Conservation (phyloP, 2,113 vertebrate species). For the Enhydra lutris region DNA sequence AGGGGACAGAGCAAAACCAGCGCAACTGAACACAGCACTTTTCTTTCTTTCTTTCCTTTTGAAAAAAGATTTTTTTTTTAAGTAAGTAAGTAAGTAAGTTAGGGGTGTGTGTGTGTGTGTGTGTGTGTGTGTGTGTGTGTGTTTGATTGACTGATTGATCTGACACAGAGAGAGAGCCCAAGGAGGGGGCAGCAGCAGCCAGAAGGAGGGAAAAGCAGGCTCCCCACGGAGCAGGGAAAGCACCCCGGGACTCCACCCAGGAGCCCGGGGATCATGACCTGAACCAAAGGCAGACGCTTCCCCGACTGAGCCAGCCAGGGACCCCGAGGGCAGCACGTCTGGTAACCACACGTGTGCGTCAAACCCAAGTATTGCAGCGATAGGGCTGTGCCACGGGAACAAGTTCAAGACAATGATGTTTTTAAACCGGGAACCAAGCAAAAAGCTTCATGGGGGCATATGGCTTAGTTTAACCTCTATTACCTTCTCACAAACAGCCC, state of each 20-base stretch:
- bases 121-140: too few species aligned
- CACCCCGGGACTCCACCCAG: too few species aligned
- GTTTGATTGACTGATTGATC: too few species aligned
- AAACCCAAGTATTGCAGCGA: fast-evolving
- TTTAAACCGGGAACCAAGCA: background rate
- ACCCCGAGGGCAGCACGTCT: fast-evolving
- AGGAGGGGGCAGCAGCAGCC: background rate
- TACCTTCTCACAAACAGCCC: too few species aligned
- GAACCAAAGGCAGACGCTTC: background rate
- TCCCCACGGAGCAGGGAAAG: too few species aligned
- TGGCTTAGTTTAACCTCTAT: fast-evolving
- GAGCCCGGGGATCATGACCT: background rate
- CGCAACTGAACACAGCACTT: fast-evolving
- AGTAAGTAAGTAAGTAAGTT: too few species aligned
- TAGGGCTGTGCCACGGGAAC: fast-evolving
- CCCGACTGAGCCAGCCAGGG: background rate
- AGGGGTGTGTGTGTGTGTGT: too few species aligned
- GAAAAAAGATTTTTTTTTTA: background rate
- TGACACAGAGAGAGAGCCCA: background rate
- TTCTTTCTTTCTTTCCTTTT: background rate
- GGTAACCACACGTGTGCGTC: fast-evolving
- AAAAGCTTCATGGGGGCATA: fast-evolving
- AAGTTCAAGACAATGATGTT: background rate
- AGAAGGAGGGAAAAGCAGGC: too few species aligned
- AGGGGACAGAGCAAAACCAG: background rate